Evolutionary conservation across 2,888 invertebrate species (phyloP).

Genomic region (Agrotis segetum): DNA sequence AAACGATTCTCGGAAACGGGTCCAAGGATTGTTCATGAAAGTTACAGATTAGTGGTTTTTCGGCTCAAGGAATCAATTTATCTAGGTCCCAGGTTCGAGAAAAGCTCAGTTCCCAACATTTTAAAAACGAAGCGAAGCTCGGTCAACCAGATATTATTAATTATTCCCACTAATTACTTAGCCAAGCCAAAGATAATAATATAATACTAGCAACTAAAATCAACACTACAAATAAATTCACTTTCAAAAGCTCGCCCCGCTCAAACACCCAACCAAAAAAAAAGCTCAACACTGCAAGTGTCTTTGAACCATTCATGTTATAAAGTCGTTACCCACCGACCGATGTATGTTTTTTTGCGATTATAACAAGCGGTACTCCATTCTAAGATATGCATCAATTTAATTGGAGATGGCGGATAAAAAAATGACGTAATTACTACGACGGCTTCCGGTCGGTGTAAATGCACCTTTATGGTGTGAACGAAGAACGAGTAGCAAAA

Average conservation of each 20-base stretch:
- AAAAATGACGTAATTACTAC: constrained; percentile 64
- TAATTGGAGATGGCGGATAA: constrained; percentile 65
- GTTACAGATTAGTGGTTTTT: too few species aligned
- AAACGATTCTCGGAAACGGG: too few species aligned
- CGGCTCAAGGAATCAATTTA: too few species aligned
- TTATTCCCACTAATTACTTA: background rate
- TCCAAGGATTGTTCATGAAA: too few species aligned
- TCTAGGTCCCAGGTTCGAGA: too few species aligned
- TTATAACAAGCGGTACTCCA: constrained; percentile 62
- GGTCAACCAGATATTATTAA: too few species aligned
- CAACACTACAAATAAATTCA: constrained; percentile 20
- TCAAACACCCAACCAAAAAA: background rate
- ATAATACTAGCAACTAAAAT: too few species aligned
- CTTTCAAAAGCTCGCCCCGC: constrained; percentile 17
- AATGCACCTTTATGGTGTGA: constrained; percentile 27
- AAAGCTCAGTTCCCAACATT: too few species aligned
- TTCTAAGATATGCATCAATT: constrained; percentile 63
- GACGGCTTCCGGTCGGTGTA: constrained; percentile 57
- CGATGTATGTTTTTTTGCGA: constrained; percentile 59
- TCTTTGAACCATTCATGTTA: constrained; percentile 37
- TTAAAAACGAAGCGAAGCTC: too few species aligned
- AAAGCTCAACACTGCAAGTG: constrained; percentile 14
- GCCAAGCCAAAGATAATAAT: too few species aligned
- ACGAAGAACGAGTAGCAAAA: constrained; percentile 19
- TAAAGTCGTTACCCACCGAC: constrained; percentile 42